These are phyloP conservation scores for Achlya flavicornis DNA, from an alignment of 2,888 invertebrate genomes.

Conservation along the genomic window DNA sequence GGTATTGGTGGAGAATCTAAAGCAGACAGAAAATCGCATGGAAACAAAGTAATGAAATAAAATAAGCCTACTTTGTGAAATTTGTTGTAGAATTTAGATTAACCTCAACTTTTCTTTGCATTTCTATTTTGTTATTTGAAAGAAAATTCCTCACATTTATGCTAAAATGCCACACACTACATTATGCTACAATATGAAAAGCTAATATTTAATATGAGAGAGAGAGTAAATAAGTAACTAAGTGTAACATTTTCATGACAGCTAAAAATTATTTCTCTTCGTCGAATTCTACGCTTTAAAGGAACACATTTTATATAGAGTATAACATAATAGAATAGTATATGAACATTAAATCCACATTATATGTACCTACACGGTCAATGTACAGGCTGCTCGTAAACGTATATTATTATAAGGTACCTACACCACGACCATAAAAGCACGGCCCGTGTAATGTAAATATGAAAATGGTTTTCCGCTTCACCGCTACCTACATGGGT, in stretches of 20 bases:
- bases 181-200: no score
- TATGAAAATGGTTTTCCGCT: conserved; percentile 8
- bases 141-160: background rate
- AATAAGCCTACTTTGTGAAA: background rate
- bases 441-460: conserved; percentile 3
- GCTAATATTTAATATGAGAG: no score
- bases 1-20: background rate
- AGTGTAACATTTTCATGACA: background rate
- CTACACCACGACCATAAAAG: background rate
- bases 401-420: background rate
- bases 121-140: background rate
- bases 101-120: background rate
- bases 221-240: no score
- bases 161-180: no score
- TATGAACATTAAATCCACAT: conserved; percentile 1
- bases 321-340: background rate
- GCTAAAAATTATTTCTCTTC: no score
- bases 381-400: background rate
- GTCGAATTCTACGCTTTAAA: no score
- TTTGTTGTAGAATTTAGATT: background rate
- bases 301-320: no score
- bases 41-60: background rate
- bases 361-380: background rate
- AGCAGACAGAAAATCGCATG: background rate
- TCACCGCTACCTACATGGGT: background rate